Evolutionary conservation across 2,797 vertebrate species (phyloP).

Genomic region (Cynopterus sphinx): DNA sequence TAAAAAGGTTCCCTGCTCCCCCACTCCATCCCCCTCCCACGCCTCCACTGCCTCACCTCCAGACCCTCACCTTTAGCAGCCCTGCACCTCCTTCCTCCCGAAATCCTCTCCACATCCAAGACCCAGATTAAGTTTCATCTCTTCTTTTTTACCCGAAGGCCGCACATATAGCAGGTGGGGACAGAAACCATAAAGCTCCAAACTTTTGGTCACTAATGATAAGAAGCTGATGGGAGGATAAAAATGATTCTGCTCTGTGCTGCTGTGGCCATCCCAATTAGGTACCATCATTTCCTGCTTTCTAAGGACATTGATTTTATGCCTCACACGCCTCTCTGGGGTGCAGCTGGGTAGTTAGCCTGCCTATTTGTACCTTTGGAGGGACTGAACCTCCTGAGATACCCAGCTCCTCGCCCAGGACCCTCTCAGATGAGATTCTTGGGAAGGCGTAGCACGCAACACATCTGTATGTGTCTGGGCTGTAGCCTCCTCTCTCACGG

Average conservation of each 20-base stretch:
- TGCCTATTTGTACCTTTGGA: not conserved
- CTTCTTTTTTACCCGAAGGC: not conserved
- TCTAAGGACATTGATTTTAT: not conserved
- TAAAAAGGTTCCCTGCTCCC: not conserved
- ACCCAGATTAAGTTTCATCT: not conserved
- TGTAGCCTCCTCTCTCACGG: not conserved
- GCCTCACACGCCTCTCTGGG: not conserved
- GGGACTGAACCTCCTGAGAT: not conserved
- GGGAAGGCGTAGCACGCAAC: rapidly evolving
- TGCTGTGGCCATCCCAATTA: not conserved
- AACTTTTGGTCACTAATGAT: not conserved
- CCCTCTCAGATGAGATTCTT: not conserved
- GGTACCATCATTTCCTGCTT: not conserved
- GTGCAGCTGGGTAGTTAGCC: not conserved
- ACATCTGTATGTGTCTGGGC: rapidly evolving
- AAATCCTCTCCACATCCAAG: not conserved
- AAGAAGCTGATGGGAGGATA: not conserved
- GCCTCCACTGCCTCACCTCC: not conserved
- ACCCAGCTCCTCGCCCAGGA: too few species aligned
- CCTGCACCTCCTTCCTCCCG: not conserved
- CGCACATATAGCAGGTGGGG: not conserved
- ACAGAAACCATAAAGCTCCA: not conserved
- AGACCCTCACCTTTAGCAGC: too few species aligned
- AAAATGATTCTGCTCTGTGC: not conserved
- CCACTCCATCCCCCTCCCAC: too few species aligned